These are phyloP conservation scores for Fragum whitleyi DNA, from an alignment of 2,888 invertebrate genomes.

Conservation along the genomic window DNA sequence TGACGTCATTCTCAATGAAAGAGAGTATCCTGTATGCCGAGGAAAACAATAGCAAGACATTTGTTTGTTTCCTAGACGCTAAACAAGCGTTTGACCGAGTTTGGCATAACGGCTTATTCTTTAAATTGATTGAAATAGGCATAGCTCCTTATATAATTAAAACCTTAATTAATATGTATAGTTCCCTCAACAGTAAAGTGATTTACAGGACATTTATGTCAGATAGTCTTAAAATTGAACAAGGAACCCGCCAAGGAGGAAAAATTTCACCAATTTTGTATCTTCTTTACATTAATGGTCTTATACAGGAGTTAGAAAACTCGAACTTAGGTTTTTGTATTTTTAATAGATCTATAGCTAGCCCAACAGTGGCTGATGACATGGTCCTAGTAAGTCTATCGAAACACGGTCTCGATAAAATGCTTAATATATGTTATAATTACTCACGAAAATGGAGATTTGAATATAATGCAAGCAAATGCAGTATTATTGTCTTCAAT, in stretches of 20 bases:
- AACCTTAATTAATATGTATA: neutral
- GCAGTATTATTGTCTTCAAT: too few species aligned
- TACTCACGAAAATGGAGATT: too few species aligned
- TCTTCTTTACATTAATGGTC: neutral
- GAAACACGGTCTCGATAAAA: too few species aligned
- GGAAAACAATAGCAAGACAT: neutral
- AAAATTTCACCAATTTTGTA: neutral
- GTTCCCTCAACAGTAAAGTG: neutral
- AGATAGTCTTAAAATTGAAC: neutral
- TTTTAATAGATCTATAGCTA: too few species aligned
- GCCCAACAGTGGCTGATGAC: too few species aligned
- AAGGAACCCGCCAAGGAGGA: neutral
- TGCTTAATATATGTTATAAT: too few species aligned
- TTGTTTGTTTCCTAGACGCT: neutral
- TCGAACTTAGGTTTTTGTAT: too few species aligned
- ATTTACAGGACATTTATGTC: neutral
- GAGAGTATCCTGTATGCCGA: neutral
- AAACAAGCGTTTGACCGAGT: neutral
- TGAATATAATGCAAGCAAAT: too few species aligned
- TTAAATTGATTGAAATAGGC: neutral
- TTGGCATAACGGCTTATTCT: neutral
- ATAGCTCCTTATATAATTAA: neutral
- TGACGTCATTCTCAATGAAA: neutral
- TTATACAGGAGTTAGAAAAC: too few species aligned
- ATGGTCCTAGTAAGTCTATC: too few species aligned